Evolutionary conservation across 2,888 invertebrate genomes (phyloP), one percentile per base, ranked within the genome.

Genomic region (Platerodrilus igneus): DNA sequence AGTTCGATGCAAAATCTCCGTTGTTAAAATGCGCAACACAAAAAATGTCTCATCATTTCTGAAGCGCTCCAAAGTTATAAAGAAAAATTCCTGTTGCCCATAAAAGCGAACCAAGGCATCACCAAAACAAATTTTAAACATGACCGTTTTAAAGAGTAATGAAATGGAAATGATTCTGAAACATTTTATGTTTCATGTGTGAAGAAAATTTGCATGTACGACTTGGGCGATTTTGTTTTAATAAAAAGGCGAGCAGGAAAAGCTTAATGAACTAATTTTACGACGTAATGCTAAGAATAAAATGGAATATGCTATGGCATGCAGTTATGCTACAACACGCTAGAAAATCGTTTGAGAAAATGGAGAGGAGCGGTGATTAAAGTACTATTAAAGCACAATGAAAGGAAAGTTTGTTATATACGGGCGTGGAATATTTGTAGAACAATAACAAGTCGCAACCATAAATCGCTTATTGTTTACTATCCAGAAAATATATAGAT

Each of bases 61-160:
- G 42, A 42, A 40, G 48, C 48, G 48, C 45, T 44, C 21, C 47
- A 39, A 50, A 51, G 36, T 50, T 48, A 50, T 48, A 45, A 48
- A 46, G 45, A 37, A 36, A 47, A 52, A 53, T 53, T 52, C 52
- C 52, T 44, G 38, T 33, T 46, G 50, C 48, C 49, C 48, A 51
- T 44, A 40, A 44, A 44, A 33, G 40, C 40, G 32, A 31, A 33
- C 29, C 28, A 44, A 35, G 32, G n/a, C n/a, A n/a, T n/a, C 39
- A 37, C 32, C 44, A 39, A 54, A 50, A 54, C 47, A 50, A 54
- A 54, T 53, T 54, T 54, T 53, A 42, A 50, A 51, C 47, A 49
- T 50, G 51, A 50, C 50, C 43, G 47, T n/a, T n/a, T n/a, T n/a
- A 37, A 34, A 47, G 48, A 47, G 54, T 49, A 54, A 54, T 54